Evolutionary conservation across 2,113 vertebrate genomes (phyloP).

Genomic region (Odontesthes bonariensis): DNA sequence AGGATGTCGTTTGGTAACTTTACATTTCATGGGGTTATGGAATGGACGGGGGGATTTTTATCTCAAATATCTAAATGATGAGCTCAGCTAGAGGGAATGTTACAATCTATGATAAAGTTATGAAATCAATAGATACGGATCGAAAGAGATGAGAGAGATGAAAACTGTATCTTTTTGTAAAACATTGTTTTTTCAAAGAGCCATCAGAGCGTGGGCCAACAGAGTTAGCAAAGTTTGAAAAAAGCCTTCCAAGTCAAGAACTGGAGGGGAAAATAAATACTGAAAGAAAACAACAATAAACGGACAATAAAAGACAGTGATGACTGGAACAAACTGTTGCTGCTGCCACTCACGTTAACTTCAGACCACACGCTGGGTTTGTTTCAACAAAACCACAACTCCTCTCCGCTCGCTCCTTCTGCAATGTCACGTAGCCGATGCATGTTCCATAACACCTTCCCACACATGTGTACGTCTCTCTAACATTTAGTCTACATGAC

Average conservation of each 20-base stretch:
- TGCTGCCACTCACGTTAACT: neutral
- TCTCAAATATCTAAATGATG: neutral
- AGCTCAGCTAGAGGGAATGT: neutral
- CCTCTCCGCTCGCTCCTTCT: neutral
- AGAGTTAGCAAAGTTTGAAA: neutral
- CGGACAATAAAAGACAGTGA: conserved; percentile 1
- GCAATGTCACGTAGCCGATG: neutral
- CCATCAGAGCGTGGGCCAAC: neutral
- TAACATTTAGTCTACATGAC: neutral
- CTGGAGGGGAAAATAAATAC: neutral
- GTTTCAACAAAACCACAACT: conserved; percentile 18
- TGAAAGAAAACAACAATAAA: neutral
- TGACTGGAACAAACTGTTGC: conserved; percentile 11
- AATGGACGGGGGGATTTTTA: neutral
- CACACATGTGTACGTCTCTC: neutral
- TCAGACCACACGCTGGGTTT: neutral
- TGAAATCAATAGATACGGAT: too few relatives aligned
- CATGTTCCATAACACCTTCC: conserved; percentile 8
- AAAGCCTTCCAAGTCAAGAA: neutral
- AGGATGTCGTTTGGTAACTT: neutral
- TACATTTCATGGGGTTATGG: neutral
- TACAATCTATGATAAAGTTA: neutral
- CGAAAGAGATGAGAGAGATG: too few relatives aligned
- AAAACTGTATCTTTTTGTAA: too few relatives aligned
- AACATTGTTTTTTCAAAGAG: neutral